Conservation (phyloP, 92 coral and sea anemone genomes). For the Parazoanthus atlanticus region DNA sequence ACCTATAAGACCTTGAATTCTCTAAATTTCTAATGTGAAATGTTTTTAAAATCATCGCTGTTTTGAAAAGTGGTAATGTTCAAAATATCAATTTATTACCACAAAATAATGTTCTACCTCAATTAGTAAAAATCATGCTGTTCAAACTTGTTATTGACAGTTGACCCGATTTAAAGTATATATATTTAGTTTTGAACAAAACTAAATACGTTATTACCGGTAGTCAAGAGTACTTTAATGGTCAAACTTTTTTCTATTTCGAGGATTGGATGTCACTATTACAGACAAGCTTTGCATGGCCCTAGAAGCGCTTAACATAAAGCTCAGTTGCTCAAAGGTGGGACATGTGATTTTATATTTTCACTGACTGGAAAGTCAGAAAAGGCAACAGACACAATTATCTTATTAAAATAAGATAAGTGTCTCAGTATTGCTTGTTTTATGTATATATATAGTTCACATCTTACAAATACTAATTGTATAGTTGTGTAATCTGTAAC, state of each 20-base stretch:
- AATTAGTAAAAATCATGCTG: too few relatives aligned
- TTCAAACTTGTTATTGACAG: too few relatives aligned
- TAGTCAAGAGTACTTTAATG: background rate
- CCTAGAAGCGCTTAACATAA: constrained; percentile 73
- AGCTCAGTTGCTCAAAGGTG: constrained; percentile 73
- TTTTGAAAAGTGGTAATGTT: background rate
- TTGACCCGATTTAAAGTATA: too few relatives aligned
- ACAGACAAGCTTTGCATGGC: constrained; percentile 88
- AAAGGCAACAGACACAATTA: too few relatives aligned
- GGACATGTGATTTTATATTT: background rate
- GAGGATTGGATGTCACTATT: constrained; percentile 63
- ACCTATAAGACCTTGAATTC: background rate
- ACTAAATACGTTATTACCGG: too few relatives aligned
- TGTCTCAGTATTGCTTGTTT: too few relatives aligned
- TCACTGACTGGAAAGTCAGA: too few relatives aligned
- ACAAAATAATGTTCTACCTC: background rate
- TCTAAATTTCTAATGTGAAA: too few relatives aligned
- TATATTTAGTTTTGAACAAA: background rate
- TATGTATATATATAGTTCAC: too few relatives aligned
- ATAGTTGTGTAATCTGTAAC: too few relatives aligned
- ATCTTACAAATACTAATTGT: too few relatives aligned
- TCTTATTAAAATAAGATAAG: too few relatives aligned
- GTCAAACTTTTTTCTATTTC: background rate
- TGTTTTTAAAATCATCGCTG: background rate
- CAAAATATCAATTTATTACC: background rate